Evolutionary conservation across 30 jellyfish, hydroid and myxozoan genomes (phyloP).

Genomic region (Clytia hemisphaerica): DNA sequence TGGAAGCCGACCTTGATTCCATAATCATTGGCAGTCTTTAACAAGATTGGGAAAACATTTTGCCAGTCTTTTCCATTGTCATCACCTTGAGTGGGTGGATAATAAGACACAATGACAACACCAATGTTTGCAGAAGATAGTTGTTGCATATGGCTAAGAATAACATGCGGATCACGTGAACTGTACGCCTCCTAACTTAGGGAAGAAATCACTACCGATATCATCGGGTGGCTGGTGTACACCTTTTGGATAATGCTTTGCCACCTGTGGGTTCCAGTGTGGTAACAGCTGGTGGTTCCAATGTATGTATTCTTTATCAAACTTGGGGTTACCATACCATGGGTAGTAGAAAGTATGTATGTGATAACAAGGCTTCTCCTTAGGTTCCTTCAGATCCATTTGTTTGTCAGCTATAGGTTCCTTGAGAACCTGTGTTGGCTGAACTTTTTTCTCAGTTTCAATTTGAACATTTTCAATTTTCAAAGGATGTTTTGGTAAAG

Average conservation of each 20-base stretch:
- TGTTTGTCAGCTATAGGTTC: no score
- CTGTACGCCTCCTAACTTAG: slow-evolving; percentile 68
- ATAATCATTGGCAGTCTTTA: slow-evolving; percentile 52
- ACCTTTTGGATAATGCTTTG: slow-evolving; percentile 26
- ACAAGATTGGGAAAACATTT: slow-evolving; percentile 33
- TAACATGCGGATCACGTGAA: slow-evolving; percentile 64
- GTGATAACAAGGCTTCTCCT: slow-evolving; percentile 39
- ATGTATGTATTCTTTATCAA: slow-evolving; percentile 67
- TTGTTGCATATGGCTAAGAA: slow-evolving; percentile 53
- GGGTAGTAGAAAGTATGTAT: slow-evolving; percentile 89
- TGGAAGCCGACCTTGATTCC: slow-evolving; percentile 72
- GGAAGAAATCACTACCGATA: slow-evolving; percentile 84
- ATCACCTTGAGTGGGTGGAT: slow-evolving; percentile 81
- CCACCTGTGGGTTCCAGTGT: slow-evolving; percentile 77
- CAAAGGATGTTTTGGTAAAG: no score
- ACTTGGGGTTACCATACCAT: slow-evolving; percentile 86
- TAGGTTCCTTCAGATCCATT: not conserved
- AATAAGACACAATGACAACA: slow-evolving; percentile 76
- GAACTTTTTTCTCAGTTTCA: no score
- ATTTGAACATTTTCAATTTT: no score
- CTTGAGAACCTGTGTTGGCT: no score
- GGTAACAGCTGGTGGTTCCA: slow-evolving; percentile 86
- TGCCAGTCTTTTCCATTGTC: slow-evolving; percentile 90
- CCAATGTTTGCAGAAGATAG: slow-evolving; percentile 66
- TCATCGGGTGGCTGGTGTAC: slow-evolving; percentile 81